Conservation (phyloP, 2,888 invertebrate species). For the Phaonia tiefii region DNA sequence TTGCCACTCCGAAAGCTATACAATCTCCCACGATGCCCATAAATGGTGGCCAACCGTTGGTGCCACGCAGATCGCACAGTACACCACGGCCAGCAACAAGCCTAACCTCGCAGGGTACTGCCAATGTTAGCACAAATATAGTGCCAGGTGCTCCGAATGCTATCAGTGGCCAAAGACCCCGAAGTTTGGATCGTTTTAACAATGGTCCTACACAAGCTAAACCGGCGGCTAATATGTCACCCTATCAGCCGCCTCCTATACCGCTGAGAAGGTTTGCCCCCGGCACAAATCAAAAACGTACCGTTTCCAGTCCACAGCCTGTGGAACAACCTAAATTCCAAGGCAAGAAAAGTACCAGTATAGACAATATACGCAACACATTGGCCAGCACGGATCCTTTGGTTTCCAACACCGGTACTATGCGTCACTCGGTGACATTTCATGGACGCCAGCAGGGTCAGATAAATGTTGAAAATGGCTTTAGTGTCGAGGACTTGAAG, state of each 20-base stretch:
- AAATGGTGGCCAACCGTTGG: constrained; percentile 71
- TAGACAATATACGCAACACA: constrained; percentile 74
- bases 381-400: constrained; percentile 38
- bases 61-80: constrained; percentile 80
- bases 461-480: constrained; percentile 67
- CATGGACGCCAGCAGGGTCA: constrained; percentile 74
- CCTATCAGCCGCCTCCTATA: constrained; percentile 77
- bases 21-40: constrained; percentile 23
- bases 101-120: constrained; percentile 64
- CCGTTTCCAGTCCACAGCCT: constrained; percentile 70
- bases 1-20: background rate
- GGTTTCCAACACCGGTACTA: constrained; percentile 65
- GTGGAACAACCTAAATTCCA: constrained; percentile 65
- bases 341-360: constrained; percentile 75
- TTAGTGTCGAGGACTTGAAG: constrained; percentile 60
- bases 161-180: constrained; percentile 73
- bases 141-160: constrained; percentile 39
- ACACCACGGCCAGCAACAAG: constrained; percentile 75
- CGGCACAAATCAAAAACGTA: constrained; percentile 60
- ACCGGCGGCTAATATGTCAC: constrained; percentile 32
- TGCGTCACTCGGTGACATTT: constrained; percentile 79
- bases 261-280: constrained; percentile 76
- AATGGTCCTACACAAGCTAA: constrained; percentile 69
- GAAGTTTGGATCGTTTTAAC: constrained; percentile 78
- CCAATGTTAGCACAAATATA: constrained; percentile 3